Conservation (phyloP, 2,113 vertebrate genomes). For the Hypanus sabinus region DNA sequence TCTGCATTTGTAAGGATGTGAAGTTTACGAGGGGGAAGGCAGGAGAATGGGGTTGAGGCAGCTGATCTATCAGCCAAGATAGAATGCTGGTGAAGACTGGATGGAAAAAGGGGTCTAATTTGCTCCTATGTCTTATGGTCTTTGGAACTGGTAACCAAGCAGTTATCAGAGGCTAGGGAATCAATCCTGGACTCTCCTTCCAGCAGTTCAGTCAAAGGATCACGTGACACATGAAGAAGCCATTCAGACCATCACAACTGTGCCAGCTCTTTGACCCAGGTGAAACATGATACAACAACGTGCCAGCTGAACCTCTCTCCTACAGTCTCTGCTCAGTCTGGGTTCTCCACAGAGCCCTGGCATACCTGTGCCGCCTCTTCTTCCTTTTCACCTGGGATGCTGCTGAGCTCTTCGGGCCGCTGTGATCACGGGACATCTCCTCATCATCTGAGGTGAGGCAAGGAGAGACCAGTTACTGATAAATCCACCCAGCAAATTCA, state of each 20-base stretch:
- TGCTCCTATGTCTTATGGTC: too few relatives aligned
- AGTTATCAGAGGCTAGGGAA: not conserved
- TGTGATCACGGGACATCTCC: constrained; percentile 65
- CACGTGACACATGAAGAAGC: not conserved
- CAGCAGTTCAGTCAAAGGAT: not conserved
- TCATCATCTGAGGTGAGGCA: constrained; percentile 70
- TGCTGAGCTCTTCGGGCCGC: constrained; percentile 60
- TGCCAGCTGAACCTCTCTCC: not conserved
- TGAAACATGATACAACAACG: not conserved
- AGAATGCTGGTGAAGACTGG: too few relatives aligned
- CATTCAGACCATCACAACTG: not conserved
- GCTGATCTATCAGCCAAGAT: too few relatives aligned
- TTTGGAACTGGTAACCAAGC: not conserved
- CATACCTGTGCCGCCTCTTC: constrained; percentile 83
- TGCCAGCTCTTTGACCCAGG: not conserved
- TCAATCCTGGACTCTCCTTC: not conserved
- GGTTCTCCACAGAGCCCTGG: not conserved
- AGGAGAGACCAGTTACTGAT: constrained; percentile 28
- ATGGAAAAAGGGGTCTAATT: too few relatives aligned
- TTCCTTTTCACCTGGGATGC: constrained; percentile 73
- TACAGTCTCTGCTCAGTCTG: not conserved
- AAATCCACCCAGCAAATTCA: not conserved
- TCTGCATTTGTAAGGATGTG: too few relatives aligned
- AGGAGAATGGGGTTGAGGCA: too few relatives aligned
- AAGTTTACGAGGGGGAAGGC: too few relatives aligned